These are phyloP conservation scores for Melanostoma scalare DNA, from an alignment of 2,888 invertebrate species.

Conservation along the genomic window DNA sequence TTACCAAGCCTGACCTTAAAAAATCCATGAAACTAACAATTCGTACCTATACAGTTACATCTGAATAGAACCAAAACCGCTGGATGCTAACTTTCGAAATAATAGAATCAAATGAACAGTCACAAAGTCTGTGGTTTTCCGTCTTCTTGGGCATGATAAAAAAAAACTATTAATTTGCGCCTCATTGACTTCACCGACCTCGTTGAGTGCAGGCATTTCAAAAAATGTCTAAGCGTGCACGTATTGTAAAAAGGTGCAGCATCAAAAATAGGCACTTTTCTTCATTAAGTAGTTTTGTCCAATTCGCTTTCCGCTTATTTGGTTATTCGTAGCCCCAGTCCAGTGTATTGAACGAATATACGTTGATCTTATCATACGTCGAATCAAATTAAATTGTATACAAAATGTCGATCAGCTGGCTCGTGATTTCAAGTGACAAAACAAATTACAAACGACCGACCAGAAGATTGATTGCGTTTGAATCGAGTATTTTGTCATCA, in stretches of 20 bases:
- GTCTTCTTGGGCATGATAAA: neutral
- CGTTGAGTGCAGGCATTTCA: conserved; percentile 3
- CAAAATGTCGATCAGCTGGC: conserved; percentile 22
- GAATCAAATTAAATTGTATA: neutral
- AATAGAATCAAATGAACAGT: too few species aligned
- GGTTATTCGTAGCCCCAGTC: conserved; percentile 18
- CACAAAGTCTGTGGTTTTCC: too few species aligned
- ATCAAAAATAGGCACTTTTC: neutral
- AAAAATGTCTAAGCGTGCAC: neutral
- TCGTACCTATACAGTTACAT: too few species aligned
- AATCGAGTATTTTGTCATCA: conserved; percentile 44
- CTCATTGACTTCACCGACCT: conserved; percentile 28
- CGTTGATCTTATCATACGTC: conserved; percentile 14
- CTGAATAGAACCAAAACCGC: too few species aligned
- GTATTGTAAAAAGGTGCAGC: neutral
- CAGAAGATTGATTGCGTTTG: conserved; percentile 53
- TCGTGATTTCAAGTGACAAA: conserved; percentile 52
- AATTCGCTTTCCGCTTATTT: conserved; percentile 26
- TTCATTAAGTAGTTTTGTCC: too few species aligned
- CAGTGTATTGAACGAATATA: neutral
- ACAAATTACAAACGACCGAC: conserved; percentile 50
- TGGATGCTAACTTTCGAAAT: too few species aligned
- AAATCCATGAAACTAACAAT: too few species aligned
- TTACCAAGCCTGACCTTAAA: too few species aligned
- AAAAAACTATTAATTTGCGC: conserved; percentile 40